Evolutionary conservation across 1,140 invertebrate genomes (phyloP).

Genomic region (Bombus turneri): DNA sequence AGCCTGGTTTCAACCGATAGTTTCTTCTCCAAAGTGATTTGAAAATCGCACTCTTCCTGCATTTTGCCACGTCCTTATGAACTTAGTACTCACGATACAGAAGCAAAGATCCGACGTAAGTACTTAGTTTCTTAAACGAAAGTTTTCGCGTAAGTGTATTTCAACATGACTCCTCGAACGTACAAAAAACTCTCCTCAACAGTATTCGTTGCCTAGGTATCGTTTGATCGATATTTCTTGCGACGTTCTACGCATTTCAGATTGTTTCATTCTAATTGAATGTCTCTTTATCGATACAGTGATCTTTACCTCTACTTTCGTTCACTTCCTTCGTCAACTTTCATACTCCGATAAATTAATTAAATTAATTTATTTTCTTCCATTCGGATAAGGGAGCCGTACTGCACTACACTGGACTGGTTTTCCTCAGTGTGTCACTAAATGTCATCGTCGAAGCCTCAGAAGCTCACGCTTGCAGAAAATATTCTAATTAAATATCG

Average conservation of each 20-base stretch:
- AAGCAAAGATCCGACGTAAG: neutral
- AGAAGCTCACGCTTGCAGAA: too few species aligned
- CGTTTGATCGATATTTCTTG: slow-evolving; percentile 37
- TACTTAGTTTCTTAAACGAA: neutral
- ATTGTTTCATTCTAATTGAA: neutral
- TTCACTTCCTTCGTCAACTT: neutral
- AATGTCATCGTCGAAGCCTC: too few species aligned
- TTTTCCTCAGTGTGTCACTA: too few species aligned
- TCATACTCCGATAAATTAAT: too few species aligned
- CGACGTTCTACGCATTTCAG: neutral
- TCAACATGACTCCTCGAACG: neutral
- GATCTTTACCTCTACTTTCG: neutral
- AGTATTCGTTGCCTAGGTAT: neutral
- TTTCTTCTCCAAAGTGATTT: neutral
- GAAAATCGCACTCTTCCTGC: slow-evolving; percentile 18
- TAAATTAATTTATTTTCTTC: neutral
- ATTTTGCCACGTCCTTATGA: neutral
- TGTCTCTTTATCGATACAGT: neutral
- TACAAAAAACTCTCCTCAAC: slow-evolving; percentile 10
- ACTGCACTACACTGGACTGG: too few species aligned
- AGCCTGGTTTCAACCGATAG: neutral
- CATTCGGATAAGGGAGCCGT: too few species aligned
- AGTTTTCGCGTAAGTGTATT: neutral
- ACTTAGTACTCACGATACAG: neutral
- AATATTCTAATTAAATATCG: too few species aligned